phyloP scores from a whole-genome alignment of 2,113 vertebrate species.

The Ptyas mucosa region DNA sequence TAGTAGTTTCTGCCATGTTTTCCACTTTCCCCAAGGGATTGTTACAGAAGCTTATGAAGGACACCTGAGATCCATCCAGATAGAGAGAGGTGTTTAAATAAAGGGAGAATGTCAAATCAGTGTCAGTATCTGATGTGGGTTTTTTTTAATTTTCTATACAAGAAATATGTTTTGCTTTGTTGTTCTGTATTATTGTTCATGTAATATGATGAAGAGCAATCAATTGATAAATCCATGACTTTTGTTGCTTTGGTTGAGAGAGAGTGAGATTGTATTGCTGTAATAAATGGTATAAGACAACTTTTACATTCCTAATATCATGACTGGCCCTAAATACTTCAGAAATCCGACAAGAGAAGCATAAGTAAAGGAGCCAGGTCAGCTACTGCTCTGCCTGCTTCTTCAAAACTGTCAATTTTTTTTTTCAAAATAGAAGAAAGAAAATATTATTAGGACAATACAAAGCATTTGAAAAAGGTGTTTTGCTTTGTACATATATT shows the following conservation, averaged over 20 bases:
- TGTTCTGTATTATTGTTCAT: background rate
- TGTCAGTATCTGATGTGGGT: background rate
- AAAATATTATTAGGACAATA: background rate
- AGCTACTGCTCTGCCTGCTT: background rate
- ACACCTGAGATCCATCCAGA: background rate
- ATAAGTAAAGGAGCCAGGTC: background rate
- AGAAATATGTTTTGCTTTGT: background rate
- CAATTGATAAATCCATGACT: background rate
- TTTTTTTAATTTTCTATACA: background rate
- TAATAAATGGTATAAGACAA: background rate
- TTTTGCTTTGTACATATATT: background rate
- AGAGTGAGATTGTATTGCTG: background rate
- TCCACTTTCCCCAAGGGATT: background rate
- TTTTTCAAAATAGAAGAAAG: background rate
- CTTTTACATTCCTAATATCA: background rate
- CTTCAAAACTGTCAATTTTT: background rate
- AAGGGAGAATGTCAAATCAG: background rate
- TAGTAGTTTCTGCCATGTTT: background rate
- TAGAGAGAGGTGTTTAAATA: background rate
- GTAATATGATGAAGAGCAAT: background rate
- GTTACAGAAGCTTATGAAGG: background rate
- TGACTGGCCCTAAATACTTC: background rate
- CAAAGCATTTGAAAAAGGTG: background rate
- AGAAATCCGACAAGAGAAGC: background rate
- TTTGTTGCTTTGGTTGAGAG: background rate